phyloP scores from a whole-genome alignment of 2,797 vertebrate genomes.

The Karalla daura region DNA sequence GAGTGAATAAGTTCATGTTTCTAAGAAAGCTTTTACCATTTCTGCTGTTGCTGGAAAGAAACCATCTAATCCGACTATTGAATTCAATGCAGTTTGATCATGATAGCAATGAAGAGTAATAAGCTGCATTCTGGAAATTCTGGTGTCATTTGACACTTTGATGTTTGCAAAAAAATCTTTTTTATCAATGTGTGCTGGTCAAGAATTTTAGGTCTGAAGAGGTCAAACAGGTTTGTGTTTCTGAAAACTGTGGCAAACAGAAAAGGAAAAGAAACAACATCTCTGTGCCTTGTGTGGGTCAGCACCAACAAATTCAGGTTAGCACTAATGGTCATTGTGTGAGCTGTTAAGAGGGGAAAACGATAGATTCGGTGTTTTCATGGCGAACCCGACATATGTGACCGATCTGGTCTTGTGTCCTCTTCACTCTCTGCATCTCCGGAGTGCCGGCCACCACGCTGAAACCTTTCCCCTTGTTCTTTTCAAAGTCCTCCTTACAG shows the following conservation, averaged over 20 bases:
- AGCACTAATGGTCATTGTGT: constrained; percentile 6
- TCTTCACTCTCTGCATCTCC: constrained; percentile 91
- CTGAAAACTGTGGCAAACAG: background rate
- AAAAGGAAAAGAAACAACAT: background rate
- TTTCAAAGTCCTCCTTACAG: constrained; percentile 95
- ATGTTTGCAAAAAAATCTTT: background rate
- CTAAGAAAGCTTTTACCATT: background rate
- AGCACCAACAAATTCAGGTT: background rate
- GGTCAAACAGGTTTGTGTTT: background rate
- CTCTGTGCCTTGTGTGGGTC: background rate
- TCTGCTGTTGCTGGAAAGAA: no score
- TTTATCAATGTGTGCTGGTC: background rate
- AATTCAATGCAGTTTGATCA: background rate
- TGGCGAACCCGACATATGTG: constrained; percentile 76
- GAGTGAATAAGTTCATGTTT: background rate
- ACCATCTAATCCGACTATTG: no score
- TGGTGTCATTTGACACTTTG: background rate
- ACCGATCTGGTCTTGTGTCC: constrained; percentile 94
- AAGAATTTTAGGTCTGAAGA: background rate
- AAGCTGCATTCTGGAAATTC: constrained; percentile 19
- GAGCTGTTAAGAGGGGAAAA: background rate
- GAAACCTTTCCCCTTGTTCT: constrained; percentile 92
- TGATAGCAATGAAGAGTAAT: background rate
- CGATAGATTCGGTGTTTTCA: background rate
- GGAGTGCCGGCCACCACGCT: constrained; percentile 91